A percentile compares a stretch with the other conserved stretches of the same genome.
Conservation (phyloP, 2,888 invertebrate genomes). For the Coleophora flavipennella region DNA sequence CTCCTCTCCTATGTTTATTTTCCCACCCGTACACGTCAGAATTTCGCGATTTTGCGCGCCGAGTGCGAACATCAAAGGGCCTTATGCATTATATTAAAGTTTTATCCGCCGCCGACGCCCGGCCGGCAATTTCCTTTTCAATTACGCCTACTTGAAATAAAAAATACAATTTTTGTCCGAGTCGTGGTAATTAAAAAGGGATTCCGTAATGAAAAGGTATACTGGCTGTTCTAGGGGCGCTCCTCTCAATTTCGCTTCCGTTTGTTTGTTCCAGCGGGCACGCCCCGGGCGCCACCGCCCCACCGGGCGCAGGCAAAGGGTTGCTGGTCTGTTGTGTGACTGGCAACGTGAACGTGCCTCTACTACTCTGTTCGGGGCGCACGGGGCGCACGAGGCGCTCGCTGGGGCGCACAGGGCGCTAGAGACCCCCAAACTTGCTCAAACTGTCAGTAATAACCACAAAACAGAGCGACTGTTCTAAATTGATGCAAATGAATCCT, state of each 20-base stretch:
- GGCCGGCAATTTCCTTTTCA: constrained; percentile 69
- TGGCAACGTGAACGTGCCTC: too few species aligned
- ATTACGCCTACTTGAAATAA: constrained; percentile 71
- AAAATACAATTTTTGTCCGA: constrained; percentile 71
- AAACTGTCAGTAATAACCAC: too few species aligned
- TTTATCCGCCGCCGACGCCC: constrained; percentile 59
- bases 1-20: constrained; percentile 13
- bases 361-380: too few species aligned
- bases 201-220: constrained; percentile 72
- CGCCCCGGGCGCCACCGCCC: too few species aligned
- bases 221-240: constrained; percentile 65
- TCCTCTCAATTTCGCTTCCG: constrained; percentile 70
- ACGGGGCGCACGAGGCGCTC: too few species aligned
- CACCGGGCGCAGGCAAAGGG: constrained; percentile 54
- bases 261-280: constrained; percentile 62
- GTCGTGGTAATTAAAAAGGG: constrained; percentile 71
- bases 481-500: too few species aligned
- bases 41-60: constrained; percentile 51
- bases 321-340: constrained; percentile 25
- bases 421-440: too few species aligned
- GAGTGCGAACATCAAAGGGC: constrained; percentile 67
- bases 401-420: too few species aligned
- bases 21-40: constrained; percentile 27
- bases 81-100: constrained; percentile 71
- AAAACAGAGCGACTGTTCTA: too few species aligned